These are phyloP conservation scores for Eueremaeus valkanovi DNA, from an alignment of 2,888 invertebrate species.

Conservation along the genomic window DNA sequence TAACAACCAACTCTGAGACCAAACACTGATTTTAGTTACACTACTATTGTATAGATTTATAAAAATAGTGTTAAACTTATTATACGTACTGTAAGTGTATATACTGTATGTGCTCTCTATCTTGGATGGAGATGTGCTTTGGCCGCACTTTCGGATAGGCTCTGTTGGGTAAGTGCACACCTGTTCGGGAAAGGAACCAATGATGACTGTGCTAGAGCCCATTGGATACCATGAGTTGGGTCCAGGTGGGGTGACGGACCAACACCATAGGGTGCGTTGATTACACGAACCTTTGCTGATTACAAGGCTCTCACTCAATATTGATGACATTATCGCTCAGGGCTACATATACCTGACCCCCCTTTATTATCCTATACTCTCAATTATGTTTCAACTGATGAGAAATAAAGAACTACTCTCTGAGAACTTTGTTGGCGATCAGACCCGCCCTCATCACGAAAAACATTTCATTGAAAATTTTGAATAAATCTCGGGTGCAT, in stretches of 20 bases:
- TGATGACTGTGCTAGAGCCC: background rate
- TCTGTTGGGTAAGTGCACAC: constrained; percentile 14
- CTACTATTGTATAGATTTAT: background rate
- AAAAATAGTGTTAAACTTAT: background rate
- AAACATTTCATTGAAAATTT: constrained; percentile 7
- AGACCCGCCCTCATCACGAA: constrained; percentile 24
- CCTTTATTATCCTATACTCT: constrained; percentile 29
- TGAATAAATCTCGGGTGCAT: background rate
- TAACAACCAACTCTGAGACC: background rate
- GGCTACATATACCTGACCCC: background rate
- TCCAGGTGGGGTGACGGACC: constrained; percentile 29
- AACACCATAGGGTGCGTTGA: constrained; percentile 31
- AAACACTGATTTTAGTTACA: background rate
- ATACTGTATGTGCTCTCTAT: background rate
- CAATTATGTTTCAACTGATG: constrained; percentile 24
- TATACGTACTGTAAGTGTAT: background rate
- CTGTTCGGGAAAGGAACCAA: constrained; percentile 20
- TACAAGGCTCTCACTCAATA: constrained; percentile 32
- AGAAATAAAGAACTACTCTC: constrained; percentile 29
- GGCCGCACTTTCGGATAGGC: background rate
- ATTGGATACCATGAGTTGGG: background rate
- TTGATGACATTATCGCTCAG: constrained; percentile 24
- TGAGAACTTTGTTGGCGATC: constrained; percentile 19
- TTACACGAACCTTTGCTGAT: constrained; percentile 29
- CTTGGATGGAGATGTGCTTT: constrained; percentile 20